phyloP scores from a whole-genome alignment of 2,797 vertebrate genomes.

The Chelon auratus region DNA sequence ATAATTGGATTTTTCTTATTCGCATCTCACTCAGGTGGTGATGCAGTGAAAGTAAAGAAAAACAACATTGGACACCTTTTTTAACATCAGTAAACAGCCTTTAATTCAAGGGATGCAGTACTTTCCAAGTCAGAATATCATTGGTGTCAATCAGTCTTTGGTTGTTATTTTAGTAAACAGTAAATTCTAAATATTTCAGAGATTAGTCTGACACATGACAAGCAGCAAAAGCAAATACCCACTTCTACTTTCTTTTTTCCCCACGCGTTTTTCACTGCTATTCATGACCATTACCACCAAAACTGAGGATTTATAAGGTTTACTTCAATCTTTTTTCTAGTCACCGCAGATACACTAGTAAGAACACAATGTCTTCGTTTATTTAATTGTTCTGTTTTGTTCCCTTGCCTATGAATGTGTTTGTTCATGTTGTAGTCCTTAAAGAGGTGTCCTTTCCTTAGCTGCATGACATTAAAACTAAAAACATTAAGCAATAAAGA shows the following conservation, averaged over 20 bases:
- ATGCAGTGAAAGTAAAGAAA: too few species aligned
- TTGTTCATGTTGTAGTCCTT: background rate
- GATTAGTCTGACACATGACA: constrained; percentile 19
- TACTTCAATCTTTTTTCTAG: background rate
- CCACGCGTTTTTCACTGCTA: background rate
- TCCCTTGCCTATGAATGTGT: background rate
- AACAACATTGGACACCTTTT: too few species aligned
- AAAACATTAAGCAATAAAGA: too few species aligned
- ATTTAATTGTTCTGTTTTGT: background rate
- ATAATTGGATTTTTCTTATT: too few species aligned
- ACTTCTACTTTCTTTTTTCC: background rate
- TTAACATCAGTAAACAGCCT: background rate
- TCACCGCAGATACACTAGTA: too few species aligned
- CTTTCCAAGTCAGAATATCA: background rate
- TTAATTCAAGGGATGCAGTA: background rate
- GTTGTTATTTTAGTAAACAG: background rate
- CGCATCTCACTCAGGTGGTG: too few species aligned
- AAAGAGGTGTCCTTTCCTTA: background rate
- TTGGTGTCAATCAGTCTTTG: background rate
- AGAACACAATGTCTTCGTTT: background rate
- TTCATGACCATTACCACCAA: constrained; percentile 7
- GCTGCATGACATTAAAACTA: too few species aligned
- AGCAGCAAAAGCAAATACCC: constrained; percentile 62
- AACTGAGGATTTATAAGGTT: background rate
- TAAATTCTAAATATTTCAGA: background rate